These are phyloP conservation scores for Eupithecia inturbata DNA, from an alignment of 2,888 invertebrate genomes.

Conservation along the genomic window DNA sequence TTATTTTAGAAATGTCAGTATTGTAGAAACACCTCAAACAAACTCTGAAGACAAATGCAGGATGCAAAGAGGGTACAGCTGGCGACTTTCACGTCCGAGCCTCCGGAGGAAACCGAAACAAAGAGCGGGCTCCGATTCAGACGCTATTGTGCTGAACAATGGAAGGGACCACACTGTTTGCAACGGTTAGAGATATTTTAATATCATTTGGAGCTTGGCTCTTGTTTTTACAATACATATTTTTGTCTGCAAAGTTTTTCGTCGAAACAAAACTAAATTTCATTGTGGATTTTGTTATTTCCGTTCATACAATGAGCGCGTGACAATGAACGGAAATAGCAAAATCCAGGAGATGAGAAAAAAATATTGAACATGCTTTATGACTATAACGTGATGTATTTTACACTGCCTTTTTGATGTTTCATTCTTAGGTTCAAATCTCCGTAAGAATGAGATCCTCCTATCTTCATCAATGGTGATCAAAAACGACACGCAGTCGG, in stretches of 20 bases:
- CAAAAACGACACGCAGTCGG: slow-evolving; percentile 91
- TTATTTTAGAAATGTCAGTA: slow-evolving; percentile 65
- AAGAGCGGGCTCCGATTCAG: slow-evolving; percentile 83
- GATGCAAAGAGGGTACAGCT: slow-evolving; percentile 89
- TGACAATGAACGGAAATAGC: no score
- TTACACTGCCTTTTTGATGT: background rate
- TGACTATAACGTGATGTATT: background rate
- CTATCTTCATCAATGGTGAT: slow-evolving; percentile 86
- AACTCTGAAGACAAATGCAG: slow-evolving; percentile 79
- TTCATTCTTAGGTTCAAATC: slow-evolving; percentile 61
- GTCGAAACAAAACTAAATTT: background rate
- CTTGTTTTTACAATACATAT: background rate
- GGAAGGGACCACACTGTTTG: slow-evolving; percentile 90
- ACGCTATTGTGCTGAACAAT: slow-evolving; percentile 87
- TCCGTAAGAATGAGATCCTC: slow-evolving; percentile 85
- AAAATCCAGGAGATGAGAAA: no score
- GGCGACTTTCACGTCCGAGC: slow-evolving; percentile 90
- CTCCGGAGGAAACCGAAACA: slow-evolving; percentile 86
- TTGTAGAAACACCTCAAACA: slow-evolving; percentile 59
- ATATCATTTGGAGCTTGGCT: background rate
- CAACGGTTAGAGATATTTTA: slow-evolving; percentile 82
- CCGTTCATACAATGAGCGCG: background rate
- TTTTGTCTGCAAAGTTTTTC: background rate
- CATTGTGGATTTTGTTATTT: background rate
- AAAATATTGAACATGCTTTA: no score